Evolutionary conservation across 2,113 vertebrate species (phyloP).

Genomic region (Ammospiza nelsoni): DNA sequence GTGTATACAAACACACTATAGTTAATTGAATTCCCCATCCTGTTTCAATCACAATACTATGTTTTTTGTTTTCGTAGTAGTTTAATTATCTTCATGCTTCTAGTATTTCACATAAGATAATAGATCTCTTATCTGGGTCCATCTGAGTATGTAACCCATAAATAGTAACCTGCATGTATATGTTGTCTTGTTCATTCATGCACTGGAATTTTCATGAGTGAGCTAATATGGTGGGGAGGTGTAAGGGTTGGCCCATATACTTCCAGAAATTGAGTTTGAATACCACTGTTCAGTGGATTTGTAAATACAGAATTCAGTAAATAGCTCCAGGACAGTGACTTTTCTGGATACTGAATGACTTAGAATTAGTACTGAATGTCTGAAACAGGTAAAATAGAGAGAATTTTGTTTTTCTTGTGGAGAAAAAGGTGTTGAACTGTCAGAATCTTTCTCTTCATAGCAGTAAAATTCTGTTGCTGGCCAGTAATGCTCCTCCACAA

Average conservation of each 20-base stretch:
- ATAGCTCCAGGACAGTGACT: background rate
- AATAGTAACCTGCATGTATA: background rate
- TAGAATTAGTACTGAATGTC: background rate
- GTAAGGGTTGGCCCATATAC: fast-evolving
- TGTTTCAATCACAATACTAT: background rate
- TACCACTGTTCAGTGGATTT: background rate
- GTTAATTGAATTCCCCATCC: background rate
- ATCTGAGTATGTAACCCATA: background rate
- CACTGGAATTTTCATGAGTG: background rate
- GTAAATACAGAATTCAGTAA: background rate
- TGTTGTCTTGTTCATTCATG: background rate
- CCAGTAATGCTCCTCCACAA: background rate
- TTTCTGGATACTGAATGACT: background rate
- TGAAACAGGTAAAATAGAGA: background rate
- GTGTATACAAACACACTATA: background rate
- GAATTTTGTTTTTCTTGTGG: background rate
- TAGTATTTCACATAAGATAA: background rate
- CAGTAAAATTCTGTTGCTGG: background rate
- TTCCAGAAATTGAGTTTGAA: background rate
- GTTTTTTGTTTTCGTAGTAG: background rate
- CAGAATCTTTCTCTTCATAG: background rate
- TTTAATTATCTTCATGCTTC: background rate
- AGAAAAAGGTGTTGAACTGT: background rate
- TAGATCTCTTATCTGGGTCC: background rate
- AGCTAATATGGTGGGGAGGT: background rate